Evolutionary conservation across 2,113 vertebrate species (phyloP).

Genomic region (Cromileptes altivelis): DNA sequence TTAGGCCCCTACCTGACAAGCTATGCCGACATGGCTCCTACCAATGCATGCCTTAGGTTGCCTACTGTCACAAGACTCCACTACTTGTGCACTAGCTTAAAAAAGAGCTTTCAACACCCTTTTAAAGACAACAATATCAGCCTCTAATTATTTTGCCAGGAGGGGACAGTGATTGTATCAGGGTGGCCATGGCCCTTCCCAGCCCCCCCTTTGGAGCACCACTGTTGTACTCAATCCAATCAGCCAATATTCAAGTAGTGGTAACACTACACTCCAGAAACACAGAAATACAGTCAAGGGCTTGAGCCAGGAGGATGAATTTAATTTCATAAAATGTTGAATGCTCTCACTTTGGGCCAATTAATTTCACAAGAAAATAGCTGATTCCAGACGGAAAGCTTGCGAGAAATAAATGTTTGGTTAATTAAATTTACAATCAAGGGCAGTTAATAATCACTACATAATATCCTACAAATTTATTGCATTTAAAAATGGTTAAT

Average conservation of each 20-base stretch:
- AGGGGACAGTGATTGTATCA: too few relatives aligned
- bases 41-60: too few relatives aligned
- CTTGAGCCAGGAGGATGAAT: conserved; percentile 53
- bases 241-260: background rate
- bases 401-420: conserved; percentile 65
- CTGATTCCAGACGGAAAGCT: conserved; percentile 51
- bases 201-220: too few relatives aligned
- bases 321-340: conserved; percentile 59
- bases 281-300: conserved; percentile 31
- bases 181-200: too few relatives aligned
- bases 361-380: conserved; percentile 54
- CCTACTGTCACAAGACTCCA: too few relatives aligned
- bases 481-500: conserved; percentile 63
- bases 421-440: conserved; percentile 70
- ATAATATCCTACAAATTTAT: conserved; percentile 59
- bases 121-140: too few relatives aligned
- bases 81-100: too few relatives aligned
- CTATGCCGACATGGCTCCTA: too few relatives aligned
- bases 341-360: conserved; percentile 50
- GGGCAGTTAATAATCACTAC: conserved; percentile 58
- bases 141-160: too few relatives aligned
- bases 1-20: too few relatives aligned
- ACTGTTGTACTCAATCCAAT: conserved; percentile 30
- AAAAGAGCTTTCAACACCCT: too few relatives aligned
- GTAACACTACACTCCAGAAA: conserved; percentile 22